phyloP scores from a whole-genome alignment of 2,888 invertebrate species.

The Archaeoteleia sp. region DNA sequence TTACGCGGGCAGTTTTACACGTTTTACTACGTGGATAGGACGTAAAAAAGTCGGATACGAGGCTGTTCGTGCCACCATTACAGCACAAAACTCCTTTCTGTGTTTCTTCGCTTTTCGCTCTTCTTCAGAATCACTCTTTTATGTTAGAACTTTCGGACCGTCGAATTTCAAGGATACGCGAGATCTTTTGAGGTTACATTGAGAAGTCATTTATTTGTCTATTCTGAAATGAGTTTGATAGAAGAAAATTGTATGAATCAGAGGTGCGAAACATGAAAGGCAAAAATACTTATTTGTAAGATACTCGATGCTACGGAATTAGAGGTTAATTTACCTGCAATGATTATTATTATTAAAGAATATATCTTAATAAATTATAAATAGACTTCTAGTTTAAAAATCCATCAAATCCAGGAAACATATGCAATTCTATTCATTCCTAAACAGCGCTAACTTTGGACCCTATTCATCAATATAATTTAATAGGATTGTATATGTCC shows the following conservation, averaged over 20 bases:
- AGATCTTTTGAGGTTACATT: conserved; percentile 10
- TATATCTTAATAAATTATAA: no score
- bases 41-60: conserved; percentile 28
- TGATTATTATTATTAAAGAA: no score
- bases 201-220: conserved; percentile 19
- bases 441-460: no score
- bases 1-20: conserved; percentile 27
- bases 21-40: conserved; percentile 17
- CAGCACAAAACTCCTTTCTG: conserved; percentile 17
- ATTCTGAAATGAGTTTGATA: conserved; percentile 5
- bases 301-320: no score
- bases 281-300: no score
- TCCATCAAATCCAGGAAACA: no score
- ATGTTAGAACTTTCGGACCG: conserved; percentile 16
- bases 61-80: conserved; percentile 11
- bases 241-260: conserved; percentile 12
- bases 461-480: no score
- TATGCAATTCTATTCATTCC: no score
- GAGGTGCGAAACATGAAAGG: no score
- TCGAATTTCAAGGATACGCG: conserved; percentile 9
- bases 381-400: no score
- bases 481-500: no score
- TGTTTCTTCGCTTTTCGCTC: conserved; percentile 4
- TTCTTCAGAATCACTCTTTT: conserved; percentile 6
- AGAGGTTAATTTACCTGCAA: no score